Base-by-base conservation (phyloP, 1,140 invertebrate species). In the Medauroidea extradentata region DNA sequence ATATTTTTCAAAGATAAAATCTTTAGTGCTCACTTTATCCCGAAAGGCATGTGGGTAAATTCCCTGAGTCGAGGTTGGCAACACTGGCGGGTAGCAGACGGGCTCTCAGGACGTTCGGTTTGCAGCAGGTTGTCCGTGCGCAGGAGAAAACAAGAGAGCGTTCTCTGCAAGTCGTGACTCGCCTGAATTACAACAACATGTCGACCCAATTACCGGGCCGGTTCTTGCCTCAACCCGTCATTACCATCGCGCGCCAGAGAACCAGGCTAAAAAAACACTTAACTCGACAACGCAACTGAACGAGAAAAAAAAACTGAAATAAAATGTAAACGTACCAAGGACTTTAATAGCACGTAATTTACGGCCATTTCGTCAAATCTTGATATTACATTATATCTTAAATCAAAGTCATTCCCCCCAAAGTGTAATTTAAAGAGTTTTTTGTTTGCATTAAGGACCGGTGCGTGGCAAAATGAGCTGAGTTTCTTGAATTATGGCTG, bases 121-220 rank as follows among this genome's bases (percentile, higher is more conserved):
- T n/a, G n/a, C n/a, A n/a, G n/a, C n/a, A n/a, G n/a, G n/a, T n/a
- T n/a, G n/a, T n/a, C n/a, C n/a, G n/a, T n/a, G n/a, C n/a, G n/a
- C n/a, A n/a, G n/a, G n/a, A n/a, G n/a, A n/a, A n/a, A n/a, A n/a
- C n/a, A n/a, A n/a, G n/a, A n/a, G n/a, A n/a, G n/a, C n/a, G n/a
- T n/a, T n/a, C n/a, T n/a, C n/a, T n/a, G n/a, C n/a, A n/a, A 57
- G 18, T 57, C 56, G 56, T 57, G 56, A 57, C 56, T 44, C 0
- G 44, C 27, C 24, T 27, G 50, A 57, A 57, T 57, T 57, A 57
- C 42, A 48, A 57, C 11, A 57, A 57, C 29, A 57, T 51, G 44
- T 34, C 56, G 56, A 57, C 56, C 56, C 56, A 57, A 57, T 57
- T 57, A 57, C 21, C 29, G 29, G 19, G 24, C 27, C 27, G 21